Evolutionary conservation across 2,797 vertebrate species (phyloP).

Genomic region (Paramormyrops hopkinsi): DNA sequence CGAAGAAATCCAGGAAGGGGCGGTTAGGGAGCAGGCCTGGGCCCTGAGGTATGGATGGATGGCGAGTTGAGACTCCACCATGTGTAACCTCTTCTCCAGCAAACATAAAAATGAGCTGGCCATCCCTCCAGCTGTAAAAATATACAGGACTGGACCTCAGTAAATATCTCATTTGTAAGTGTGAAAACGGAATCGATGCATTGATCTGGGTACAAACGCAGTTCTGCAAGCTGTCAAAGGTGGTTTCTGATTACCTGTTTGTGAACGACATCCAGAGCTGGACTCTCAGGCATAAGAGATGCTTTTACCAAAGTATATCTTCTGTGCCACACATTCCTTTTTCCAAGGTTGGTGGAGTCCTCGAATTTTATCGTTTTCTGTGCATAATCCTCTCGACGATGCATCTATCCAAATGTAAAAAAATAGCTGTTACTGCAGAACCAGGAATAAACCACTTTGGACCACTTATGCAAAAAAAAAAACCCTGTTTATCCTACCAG

Average conservation of each 20-base stretch:
- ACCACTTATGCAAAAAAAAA: not conserved
- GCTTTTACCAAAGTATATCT: not conserved
- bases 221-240: not conserved
- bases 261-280: not conserved
- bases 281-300: not conserved
- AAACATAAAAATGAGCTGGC: not conserved
- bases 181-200: not conserved
- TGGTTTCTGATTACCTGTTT: not conserved
- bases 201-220: not conserved
- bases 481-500: not conserved
- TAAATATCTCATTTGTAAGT: conserved; percentile 1
- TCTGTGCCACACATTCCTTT: not conserved
- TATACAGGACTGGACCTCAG: not conserved
- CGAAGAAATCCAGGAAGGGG: not conserved
- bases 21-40: not conserved
- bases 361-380: not conserved
- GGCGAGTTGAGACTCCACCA: not conserved
- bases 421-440: not conserved
- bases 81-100: not conserved
- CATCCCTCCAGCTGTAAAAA: not conserved
- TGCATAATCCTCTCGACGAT: not conserved
- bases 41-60: not conserved
- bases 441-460: conserved; percentile 12
- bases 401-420: not conserved
- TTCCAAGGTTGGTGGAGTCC: not conserved